Evolutionary conservation across 1,140 invertebrate species (phyloP).

Genomic region (Uloborus diversus): DNA sequence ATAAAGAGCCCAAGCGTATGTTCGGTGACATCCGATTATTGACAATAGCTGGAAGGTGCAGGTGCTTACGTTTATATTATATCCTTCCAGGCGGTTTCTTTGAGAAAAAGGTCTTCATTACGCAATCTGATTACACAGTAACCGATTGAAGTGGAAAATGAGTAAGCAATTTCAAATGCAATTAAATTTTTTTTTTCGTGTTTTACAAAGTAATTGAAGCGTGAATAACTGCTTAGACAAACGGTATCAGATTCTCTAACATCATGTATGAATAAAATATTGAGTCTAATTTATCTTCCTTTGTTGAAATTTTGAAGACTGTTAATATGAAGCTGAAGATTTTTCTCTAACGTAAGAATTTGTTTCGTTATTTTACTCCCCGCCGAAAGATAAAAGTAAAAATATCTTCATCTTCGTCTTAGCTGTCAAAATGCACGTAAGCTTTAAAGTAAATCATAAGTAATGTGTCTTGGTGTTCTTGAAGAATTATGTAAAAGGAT

Average conservation of each 20-base stretch:
- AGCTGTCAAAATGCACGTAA: too few species aligned
- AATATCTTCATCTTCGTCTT: too few species aligned
- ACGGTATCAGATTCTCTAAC: constrained; percentile 2
- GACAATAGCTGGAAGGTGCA: constrained; percentile 6
- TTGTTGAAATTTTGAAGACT: too few species aligned
- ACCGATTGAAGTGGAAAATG: constrained; percentile 18
- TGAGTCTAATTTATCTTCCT: not conserved
- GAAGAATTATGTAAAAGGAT: too few species aligned
- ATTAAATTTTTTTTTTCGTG: constrained; percentile 25
- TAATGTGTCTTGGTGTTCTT: too few species aligned
- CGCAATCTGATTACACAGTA: constrained; percentile 12
- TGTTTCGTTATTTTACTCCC: too few species aligned
- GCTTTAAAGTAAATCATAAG: too few species aligned
- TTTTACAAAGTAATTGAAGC: constrained; percentile 26
- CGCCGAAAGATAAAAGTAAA: too few species aligned
- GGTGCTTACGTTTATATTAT: constrained; percentile 12
- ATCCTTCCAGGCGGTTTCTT: not conserved
- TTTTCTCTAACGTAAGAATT: too few species aligned
- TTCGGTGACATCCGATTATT: constrained; percentile 33
- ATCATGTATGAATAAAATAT: constrained; percentile 2
- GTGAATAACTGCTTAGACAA: not conserved
- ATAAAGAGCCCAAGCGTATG: not conserved
- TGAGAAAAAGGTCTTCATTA: constrained; percentile 7
- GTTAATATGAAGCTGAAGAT: too few species aligned
- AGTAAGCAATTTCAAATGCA: constrained; percentile 27